Conservation (phyloP, 2,888 invertebrate species). For the Sepioteuthis lessoniana region DNA sequence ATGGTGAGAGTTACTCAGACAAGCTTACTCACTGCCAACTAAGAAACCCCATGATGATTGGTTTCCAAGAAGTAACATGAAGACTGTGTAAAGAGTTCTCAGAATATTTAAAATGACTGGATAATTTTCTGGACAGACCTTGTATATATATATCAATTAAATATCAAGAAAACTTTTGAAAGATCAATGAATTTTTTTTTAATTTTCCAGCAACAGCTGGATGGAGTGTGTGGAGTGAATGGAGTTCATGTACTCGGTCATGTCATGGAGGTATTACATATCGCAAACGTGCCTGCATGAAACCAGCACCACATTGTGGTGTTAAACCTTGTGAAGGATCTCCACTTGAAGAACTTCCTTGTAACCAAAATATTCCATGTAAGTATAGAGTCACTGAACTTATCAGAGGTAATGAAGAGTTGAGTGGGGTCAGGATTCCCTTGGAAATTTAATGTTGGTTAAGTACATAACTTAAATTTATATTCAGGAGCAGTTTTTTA, state of each 20-base stretch:
- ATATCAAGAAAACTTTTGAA: too few relatives aligned
- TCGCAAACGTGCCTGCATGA: not conserved
- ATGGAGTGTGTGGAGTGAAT: conserved; percentile 24
- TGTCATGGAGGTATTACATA: conserved; percentile 39
- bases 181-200: not conserved
- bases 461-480: not conserved
- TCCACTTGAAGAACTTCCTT: not conserved
- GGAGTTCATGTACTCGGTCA: conserved; percentile 40
- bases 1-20: too few relatives aligned
- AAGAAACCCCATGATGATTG: too few relatives aligned
- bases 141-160: too few relatives aligned
- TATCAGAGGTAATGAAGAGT: not conserved
- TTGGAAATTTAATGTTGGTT: not conserved
- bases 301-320: conserved; percentile 41
- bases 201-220: conserved; percentile 40
- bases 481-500: not conserved
- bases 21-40: too few relatives aligned
- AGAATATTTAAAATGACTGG: too few relatives aligned
- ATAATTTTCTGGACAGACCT: too few relatives aligned
- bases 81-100: too few relatives aligned
- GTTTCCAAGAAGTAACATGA: too few relatives aligned
- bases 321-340: not conserved
- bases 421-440: too few relatives aligned
- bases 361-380: conserved; percentile 42
- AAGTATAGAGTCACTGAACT: not conserved